These are phyloP conservation scores for Blastobasis lacticolella DNA, from an alignment of 2,888 invertebrate genomes.

Conservation along the genomic window DNA sequence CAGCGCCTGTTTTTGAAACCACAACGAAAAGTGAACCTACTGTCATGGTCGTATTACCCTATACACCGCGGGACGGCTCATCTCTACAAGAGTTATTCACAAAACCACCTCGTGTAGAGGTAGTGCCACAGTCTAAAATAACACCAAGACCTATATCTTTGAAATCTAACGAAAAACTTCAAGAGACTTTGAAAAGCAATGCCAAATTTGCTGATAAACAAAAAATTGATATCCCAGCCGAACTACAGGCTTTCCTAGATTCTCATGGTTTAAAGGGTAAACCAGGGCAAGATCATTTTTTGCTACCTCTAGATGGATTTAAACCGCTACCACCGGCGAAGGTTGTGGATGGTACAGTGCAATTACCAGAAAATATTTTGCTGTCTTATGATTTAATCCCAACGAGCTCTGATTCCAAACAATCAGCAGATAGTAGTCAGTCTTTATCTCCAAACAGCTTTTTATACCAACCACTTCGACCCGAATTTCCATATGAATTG, in stretches of 20 bases:
- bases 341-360: conserved; percentile 50
- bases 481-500: conserved; percentile 51
- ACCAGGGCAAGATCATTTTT: conserved; percentile 52
- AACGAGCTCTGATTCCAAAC: conserved; percentile 30
- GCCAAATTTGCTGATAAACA: conserved; percentile 30
- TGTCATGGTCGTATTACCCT: conserved; percentile 79
- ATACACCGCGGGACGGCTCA: conserved; percentile 72
- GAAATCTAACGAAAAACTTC: conserved; percentile 28
- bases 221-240: conserved; percentile 44
- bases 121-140: conserved; percentile 52
- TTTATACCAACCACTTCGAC: conserved; percentile 51
- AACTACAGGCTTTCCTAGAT: conserved; percentile 56
- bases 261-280: conserved; percentile 53
- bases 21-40: conserved; percentile 52
- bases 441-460: conserved; percentile 39
- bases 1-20: conserved; percentile 29
- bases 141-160: conserved; percentile 36
- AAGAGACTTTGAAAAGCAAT: conserved; percentile 32
- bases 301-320: conserved; percentile 60
- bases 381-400: conserved; percentile 57
- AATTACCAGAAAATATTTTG: conserved; percentile 60
- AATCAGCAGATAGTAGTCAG: conserved; percentile 21
- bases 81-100: conserved; percentile 78
- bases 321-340: conserved; percentile 59
- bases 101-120: conserved; percentile 76